Percentiles rank a stretch among this genome's conserved stretches.
Conservation (phyloP, 92 coral and sea anemone species). For the Virgularia gustaviana region DNA sequence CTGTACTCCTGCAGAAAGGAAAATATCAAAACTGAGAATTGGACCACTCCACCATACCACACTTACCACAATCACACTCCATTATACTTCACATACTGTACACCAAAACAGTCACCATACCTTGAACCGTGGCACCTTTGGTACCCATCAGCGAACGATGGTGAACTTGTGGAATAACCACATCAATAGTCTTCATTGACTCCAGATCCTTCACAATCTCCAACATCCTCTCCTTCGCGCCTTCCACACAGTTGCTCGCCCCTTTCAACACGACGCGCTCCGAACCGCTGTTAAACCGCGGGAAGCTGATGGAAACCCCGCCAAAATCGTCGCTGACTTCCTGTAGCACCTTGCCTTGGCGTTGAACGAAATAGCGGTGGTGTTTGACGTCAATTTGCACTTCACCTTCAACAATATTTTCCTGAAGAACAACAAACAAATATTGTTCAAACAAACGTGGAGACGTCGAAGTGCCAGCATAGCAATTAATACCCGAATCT, state of each 20-base stretch:
- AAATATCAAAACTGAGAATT: slow-evolving; percentile 4
- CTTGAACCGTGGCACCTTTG: slow-evolving; percentile 88
- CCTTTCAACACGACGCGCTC: slow-evolving; percentile 96
- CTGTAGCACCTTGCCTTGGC: slow-evolving; percentile 82
- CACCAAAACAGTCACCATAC: neutral
- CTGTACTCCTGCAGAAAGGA: slow-evolving; percentile 8
- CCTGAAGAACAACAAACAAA: slow-evolving; percentile 62
- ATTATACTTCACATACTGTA: neutral
- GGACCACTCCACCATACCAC: slow-evolving; percentile 36
- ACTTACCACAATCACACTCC: no score
- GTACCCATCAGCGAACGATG: slow-evolving; percentile 97
- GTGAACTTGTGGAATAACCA: slow-evolving; percentile 75
- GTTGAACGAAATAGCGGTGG: slow-evolving; percentile 94
- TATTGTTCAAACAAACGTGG: neutral
- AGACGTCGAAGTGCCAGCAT: neutral
- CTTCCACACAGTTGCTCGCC: slow-evolving; percentile 93
- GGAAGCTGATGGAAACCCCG: slow-evolving; percentile 94
- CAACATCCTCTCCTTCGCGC: slow-evolving; percentile 87
- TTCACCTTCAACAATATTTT: slow-evolving; percentile 92
- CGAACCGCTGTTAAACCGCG: slow-evolving; percentile 81
- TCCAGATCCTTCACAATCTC: slow-evolving; percentile 89
- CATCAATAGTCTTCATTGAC: slow-evolving; percentile 87
- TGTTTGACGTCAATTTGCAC: slow-evolving; percentile 92
- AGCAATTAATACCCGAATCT: neutral
- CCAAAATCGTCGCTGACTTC: slow-evolving; percentile 88